Percentiles rank a stretch among this genome's conserved stretches.
phyloP scores from a whole-genome alignment of 2,888 invertebrate species.

The Spodoptera littoralis region DNA sequence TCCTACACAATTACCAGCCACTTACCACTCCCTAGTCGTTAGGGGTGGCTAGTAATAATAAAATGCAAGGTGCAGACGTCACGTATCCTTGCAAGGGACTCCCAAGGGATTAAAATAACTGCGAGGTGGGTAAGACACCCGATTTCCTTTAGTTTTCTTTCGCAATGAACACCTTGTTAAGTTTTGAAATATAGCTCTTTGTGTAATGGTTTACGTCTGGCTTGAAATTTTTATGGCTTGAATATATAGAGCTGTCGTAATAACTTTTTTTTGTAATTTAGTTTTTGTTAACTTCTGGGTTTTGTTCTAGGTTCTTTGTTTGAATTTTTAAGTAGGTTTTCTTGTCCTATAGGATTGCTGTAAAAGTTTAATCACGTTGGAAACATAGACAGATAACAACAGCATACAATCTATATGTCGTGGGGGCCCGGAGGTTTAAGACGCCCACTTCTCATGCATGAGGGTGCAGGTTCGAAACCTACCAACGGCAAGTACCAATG shows the following conservation, averaged over 20 bases:
- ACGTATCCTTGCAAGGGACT: constrained; percentile 67
- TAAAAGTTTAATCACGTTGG: no score
- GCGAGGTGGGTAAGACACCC: constrained; percentile 52
- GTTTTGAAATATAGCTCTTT: constrained; percentile 57
- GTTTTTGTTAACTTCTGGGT: constrained; percentile 37
- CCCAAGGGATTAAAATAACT: constrained; percentile 67
- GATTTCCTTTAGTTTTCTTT: constrained; percentile 50
- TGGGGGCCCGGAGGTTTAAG: no score
- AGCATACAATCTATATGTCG: no score
- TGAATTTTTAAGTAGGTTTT: no score
- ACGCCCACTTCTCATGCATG: no score
- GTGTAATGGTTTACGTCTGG: constrained; percentile 45
- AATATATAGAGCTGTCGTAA: constrained; percentile 42
- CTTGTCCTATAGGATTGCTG: no score
- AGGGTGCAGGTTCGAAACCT: no score
- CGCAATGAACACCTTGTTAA: constrained; percentile 46
- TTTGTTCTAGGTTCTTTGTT: constrained; percentile 9
- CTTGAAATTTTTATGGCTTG: constrained; percentile 50
- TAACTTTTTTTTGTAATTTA: constrained; percentile 46
- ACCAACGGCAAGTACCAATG: no score
- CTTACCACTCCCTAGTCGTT: constrained; percentile 80
- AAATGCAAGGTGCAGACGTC: constrained; percentile 73
- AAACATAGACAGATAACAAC: no score
- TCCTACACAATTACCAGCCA: constrained; percentile 86
- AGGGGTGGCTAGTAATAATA: constrained; percentile 73